Evolutionary conservation across 2,113 vertebrate genomes (phyloP), one percentile per base, ranked within the genome.

Genomic region (Pampusana beccarii): DNA sequence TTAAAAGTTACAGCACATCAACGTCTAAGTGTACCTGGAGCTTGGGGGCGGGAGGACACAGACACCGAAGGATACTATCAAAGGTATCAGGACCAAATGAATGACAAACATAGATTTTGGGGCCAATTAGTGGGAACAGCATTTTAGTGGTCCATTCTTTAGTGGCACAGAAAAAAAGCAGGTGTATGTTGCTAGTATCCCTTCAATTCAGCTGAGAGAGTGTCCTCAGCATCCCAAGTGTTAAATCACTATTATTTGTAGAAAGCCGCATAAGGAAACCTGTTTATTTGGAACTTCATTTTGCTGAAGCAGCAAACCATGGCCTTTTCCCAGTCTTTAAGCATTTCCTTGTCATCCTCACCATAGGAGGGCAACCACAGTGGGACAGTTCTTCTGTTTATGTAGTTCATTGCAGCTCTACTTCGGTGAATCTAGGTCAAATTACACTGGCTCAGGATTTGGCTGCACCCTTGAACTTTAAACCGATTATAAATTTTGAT

Each of bases 401-500:
- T 85, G 70, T 61, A 58, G 66, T 48, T 93, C 80, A 26, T 19
- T 89, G 86, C 61, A 46, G 80, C 70, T 74, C 65, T 81, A 16
- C 74, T 92, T 54, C 74, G 29, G 80, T 46, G 88, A 83, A 96
- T 94, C 80, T 94, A 95, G 88, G 95, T 96, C 95, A 96, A 93
- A 88, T 95, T 91, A 95, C 90, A 64, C 77, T 79, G 91, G 80
- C 95, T 96, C 80, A 92, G 95, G 95, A 96, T 95, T 88, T 97
- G 92, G 75, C 88, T 88, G 86, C 93, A 93, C 72, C 88, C 83
- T 95, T 95, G 88, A 94, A 94, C 93, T 95, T 95, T 96, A 96
- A 97, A 93, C 94, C 72, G 80, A 90, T 96, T 95, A 97, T 44
- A 86, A 78, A 69, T 96, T 96, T 93, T 91, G 95, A 94, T 95